Conservation (phyloP, 2,888 invertebrate genomes). For the Patella caerulea region DNA sequence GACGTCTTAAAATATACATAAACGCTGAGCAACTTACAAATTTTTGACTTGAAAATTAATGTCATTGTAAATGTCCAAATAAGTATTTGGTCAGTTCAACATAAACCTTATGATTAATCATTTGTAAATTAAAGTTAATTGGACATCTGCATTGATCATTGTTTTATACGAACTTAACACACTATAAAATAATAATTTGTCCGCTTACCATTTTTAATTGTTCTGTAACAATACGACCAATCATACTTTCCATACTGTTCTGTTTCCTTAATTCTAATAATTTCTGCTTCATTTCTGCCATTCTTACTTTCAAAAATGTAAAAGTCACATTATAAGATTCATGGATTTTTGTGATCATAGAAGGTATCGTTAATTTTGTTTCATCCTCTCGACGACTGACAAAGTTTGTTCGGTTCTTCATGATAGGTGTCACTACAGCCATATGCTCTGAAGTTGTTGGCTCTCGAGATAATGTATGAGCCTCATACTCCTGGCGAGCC, state of each 20-base stretch:
- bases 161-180: too few species aligned
- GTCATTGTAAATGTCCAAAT: too few species aligned
- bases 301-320: slow-evolving; percentile 52
- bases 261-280: slow-evolving; percentile 45
- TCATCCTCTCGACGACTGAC: slow-evolving; percentile 49
- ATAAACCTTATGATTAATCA: too few species aligned
- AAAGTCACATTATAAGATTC: slow-evolving; percentile 62
- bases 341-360: slow-evolving; percentile 58
- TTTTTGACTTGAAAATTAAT: too few species aligned
- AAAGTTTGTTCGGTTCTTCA: slow-evolving; percentile 22
- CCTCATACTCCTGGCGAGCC: slow-evolving; percentile 14
- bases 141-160: too few species aligned
- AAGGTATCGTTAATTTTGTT: slow-evolving; percentile 54
- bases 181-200: too few species aligned
- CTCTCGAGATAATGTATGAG: slow-evolving; percentile 19
- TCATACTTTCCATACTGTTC: slow-evolving; percentile 55
- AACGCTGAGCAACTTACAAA: too few species aligned
- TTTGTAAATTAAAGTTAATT: too few species aligned
- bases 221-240: slow-evolving; percentile 52
- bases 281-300: slow-evolving; percentile 55
- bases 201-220: slow-evolving; percentile 32
- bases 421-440: slow-evolving; percentile 26
- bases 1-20: too few species aligned
- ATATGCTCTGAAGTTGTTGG: slow-evolving; percentile 29
- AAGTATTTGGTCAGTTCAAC: too few species aligned